Percentiles rank a stretch among this genome's conserved stretches.
Evolutionary conservation across 2,113 vertebrate species (phyloP).

Genomic region (Spea bombifrons): DNA sequence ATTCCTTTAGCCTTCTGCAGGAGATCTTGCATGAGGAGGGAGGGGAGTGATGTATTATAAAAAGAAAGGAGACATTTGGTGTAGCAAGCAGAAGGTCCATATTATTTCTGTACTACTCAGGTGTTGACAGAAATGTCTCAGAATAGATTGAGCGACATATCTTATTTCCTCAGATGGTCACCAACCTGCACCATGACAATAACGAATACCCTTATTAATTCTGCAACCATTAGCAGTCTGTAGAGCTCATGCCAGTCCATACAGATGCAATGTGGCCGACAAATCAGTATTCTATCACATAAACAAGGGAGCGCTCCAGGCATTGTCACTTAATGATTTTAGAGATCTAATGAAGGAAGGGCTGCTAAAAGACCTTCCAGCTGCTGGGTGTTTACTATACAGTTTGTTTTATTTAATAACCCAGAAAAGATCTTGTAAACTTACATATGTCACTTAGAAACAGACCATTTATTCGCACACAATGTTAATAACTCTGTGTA

Average conservation of each 20-base stretch:
- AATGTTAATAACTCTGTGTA: slow-evolving; percentile 61
- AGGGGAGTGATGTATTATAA: slow-evolving; percentile 25
- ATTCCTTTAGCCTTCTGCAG: slow-evolving; percentile 45
- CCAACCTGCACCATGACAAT: slow-evolving; percentile 17
- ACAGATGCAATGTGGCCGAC: slow-evolving; percentile 18
- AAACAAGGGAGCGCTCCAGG: slow-evolving; percentile 54
- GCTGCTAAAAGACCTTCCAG: slow-evolving; percentile 2
- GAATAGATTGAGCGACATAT: slow-evolving; percentile 36
- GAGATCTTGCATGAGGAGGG: neutral
- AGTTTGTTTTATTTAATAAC: slow-evolving; percentile 48
- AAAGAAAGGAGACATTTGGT: slow-evolving; percentile 30
- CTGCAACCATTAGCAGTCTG: neutral
- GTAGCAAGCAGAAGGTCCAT: slow-evolving; percentile 19
- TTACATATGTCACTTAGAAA: slow-evolving; percentile 50
- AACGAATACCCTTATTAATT: slow-evolving; percentile 47
- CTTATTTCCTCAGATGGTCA: slow-evolving; percentile 25
- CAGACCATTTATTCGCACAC: slow-evolving; percentile 61
- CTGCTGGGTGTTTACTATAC: slow-evolving; percentile 53
- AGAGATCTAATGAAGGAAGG: slow-evolving; percentile 43
- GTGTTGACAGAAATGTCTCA: slow-evolving; percentile 12
- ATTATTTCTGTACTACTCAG: slow-evolving; percentile 5
- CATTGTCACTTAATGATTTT: slow-evolving; percentile 53
- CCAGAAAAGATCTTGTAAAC: slow-evolving; percentile 57
- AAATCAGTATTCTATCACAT: slow-evolving; percentile 21
- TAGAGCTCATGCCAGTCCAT: slow-evolving; percentile 12